phyloP scores from a whole-genome alignment of 2,797 vertebrate species.

The Kryptolebias ocellatus region DNA sequence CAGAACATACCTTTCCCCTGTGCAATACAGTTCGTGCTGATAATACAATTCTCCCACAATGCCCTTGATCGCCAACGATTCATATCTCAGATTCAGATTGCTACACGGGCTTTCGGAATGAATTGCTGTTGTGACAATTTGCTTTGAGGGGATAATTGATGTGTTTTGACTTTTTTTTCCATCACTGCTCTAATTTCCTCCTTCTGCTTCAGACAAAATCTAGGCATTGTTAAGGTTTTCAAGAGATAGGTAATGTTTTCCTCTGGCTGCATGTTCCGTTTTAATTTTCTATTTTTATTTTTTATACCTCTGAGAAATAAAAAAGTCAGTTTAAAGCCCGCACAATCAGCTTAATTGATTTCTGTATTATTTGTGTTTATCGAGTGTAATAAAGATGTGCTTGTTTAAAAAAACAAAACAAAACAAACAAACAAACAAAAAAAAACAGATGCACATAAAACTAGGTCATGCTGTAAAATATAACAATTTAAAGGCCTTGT shows the following conservation, averaged over 20 bases:
- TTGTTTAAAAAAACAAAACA: too few relatives aligned
- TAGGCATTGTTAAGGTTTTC: background rate
- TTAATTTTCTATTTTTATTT: background rate
- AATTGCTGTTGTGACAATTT: conserved; percentile 41
- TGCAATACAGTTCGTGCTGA: conserved; percentile 53
- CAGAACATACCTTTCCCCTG: conserved; percentile 18
- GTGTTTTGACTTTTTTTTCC: conserved; percentile 15
- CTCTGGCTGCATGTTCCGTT: background rate
- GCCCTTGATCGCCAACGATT: conserved; percentile 54
- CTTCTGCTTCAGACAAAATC: background rate
- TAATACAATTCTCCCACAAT: conserved; percentile 57
- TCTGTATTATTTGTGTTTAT: too few relatives aligned
- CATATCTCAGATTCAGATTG: conserved; percentile 45
- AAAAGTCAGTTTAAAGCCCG: too few relatives aligned
- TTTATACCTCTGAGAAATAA: background rate
- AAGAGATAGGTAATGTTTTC: background rate
- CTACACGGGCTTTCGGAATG: conserved; percentile 21
- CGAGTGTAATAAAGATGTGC: too few relatives aligned
- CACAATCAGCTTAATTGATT: too few relatives aligned
- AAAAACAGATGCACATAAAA: too few relatives aligned
- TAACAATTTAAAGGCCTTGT: too few relatives aligned
- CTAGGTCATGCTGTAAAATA: too few relatives aligned
- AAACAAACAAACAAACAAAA: too few relatives aligned
- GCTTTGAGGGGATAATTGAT: conserved; percentile 41
- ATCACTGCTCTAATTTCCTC: conserved; percentile 17